phyloP scores from a whole-genome alignment of 2,888 invertebrate genomes.

The Acrobasis repandana region DNA sequence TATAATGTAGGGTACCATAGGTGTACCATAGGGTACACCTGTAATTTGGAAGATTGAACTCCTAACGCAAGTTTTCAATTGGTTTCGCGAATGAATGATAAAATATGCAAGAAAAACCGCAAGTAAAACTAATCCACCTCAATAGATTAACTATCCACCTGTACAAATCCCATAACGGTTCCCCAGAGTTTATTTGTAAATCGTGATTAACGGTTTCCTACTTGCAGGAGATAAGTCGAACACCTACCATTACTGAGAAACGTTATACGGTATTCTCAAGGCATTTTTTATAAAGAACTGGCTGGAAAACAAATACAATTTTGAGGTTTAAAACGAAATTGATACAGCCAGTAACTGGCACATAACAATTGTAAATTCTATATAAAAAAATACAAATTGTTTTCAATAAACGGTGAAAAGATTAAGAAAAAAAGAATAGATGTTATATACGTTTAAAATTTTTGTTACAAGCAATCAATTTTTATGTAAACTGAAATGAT shows the following conservation, averaged over 20 bases:
- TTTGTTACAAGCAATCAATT: too few relatives aligned
- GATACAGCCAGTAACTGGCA: too few relatives aligned
- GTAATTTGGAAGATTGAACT: too few relatives aligned
- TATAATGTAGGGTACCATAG: too few relatives aligned
- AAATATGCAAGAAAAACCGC: background rate
- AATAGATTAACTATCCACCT: conserved; percentile 39
- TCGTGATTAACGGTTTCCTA: conserved; percentile 54
- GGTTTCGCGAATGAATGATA: too few relatives aligned
- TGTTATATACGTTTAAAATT: too few relatives aligned
- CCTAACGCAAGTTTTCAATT: too few relatives aligned
- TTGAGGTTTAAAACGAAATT: too few relatives aligned
- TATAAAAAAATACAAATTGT: background rate
- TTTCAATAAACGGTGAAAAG: background rate
- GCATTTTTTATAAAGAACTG: conserved; percentile 8
- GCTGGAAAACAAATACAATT: background rate
- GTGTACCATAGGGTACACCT: too few relatives aligned
- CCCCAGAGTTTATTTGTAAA: conserved; percentile 47
- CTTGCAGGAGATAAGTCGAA: conserved; percentile 5
- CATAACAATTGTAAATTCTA: too few relatives aligned
- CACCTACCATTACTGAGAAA: conserved; percentile 10
- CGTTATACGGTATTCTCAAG: conserved; percentile 1
- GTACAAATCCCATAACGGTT: conserved; percentile 46
- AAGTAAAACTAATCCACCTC: background rate
- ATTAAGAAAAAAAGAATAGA: too few relatives aligned
- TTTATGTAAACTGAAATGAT: background rate